Conservation (phyloP, 2,888 invertebrate species). For the Eristalinus aeneus region DNA sequence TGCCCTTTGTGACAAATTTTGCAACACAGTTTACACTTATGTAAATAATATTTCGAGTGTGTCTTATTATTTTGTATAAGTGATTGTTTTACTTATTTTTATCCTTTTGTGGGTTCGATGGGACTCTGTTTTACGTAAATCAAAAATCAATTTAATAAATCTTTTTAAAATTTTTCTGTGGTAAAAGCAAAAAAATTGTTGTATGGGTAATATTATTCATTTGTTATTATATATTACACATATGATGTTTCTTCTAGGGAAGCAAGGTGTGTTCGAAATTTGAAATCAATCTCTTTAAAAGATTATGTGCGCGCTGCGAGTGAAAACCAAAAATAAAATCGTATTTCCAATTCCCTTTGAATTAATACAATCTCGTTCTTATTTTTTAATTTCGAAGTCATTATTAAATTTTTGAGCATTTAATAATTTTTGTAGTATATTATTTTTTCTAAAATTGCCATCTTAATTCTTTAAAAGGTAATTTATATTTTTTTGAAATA, state of each 20-base stretch:
- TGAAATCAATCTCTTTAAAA: constrained; percentile 5
- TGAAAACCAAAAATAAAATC: constrained; percentile 25
- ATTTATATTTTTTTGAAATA: constrained; percentile 83
- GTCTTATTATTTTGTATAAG: not conserved
- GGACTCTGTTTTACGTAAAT: constrained; percentile 8
- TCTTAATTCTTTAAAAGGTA: constrained; percentile 80
- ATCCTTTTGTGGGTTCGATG: constrained; percentile 21
- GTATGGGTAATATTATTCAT: not conserved
- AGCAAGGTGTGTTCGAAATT: not conserved
- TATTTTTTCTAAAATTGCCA: constrained; percentile 79
- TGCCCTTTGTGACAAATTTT: constrained; percentile 48
- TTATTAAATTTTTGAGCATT: constrained; percentile 67
- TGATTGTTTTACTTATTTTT: not conserved
- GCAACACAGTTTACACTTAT: constrained; percentile 74
- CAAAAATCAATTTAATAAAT: constrained; percentile 6
- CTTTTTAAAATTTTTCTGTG: constrained; percentile 4
- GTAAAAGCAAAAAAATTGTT: not conserved
- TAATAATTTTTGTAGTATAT: constrained; percentile 71
- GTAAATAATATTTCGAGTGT: not conserved
- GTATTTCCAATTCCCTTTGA: constrained; percentile 35
- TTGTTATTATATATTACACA: not conserved
- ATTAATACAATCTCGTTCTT: constrained; percentile 37
- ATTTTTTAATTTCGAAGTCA: constrained; percentile 62
- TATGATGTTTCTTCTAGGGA: not conserved
- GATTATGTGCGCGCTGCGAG: constrained; percentile 33